Evolutionary conservation across 2,797 vertebrate species (phyloP).

Genomic region (Manis pentadactyla): DNA sequence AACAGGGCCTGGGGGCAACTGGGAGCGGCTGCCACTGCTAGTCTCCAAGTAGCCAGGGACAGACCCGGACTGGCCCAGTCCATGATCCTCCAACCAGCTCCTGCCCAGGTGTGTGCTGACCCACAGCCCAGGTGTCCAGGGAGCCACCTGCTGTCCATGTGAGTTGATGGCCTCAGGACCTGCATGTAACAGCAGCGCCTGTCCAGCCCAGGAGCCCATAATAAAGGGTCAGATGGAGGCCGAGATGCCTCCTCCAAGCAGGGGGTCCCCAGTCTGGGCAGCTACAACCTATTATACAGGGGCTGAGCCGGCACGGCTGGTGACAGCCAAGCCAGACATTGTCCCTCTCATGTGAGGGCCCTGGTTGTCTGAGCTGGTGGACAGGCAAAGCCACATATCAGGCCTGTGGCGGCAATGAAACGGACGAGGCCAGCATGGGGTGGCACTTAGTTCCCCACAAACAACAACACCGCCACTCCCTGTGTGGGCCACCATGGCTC

Average conservation of each 20-base stretch:
- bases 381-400: no score
- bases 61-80: rapidly evolving
- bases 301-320: rapidly evolving
- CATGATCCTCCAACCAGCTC: rapidly evolving
- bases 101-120: rapidly evolving
- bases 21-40: rapidly evolving
- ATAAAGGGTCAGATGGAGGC: not conserved
- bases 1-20: rapidly evolving
- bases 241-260: not conserved
- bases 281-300: rapidly evolving
- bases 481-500: no score
- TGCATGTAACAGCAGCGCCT: rapidly evolving
- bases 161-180: rapidly evolving
- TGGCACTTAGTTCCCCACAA: no score
- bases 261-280: not conserved
- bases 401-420: not conserved
- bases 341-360: not conserved
- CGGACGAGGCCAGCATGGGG: no score
- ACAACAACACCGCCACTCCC: rapidly evolving
- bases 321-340: not conserved
- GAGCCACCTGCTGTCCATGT: no score
- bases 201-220: not conserved
- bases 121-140: not conserved
- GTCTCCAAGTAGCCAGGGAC: not conserved
- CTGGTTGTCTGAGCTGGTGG: not conserved